phyloP scores from a whole-genome alignment of 1,140 invertebrate genomes.

The Dendroctonus ponderosae region DNA sequence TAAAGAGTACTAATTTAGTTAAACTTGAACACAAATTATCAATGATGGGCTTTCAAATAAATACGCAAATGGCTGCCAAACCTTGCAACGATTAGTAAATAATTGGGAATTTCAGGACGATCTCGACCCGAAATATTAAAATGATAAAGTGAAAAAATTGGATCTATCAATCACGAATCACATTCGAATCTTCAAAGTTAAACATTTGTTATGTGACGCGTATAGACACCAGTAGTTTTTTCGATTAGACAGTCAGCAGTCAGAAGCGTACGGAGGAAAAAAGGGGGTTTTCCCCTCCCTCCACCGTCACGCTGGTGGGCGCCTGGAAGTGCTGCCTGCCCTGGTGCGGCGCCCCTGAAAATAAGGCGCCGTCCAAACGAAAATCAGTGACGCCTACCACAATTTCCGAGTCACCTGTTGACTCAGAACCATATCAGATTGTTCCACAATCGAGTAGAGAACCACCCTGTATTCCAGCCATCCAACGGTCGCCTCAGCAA shows the following conservation, averaged over 20 bases:
- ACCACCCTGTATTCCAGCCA: slow-evolving; percentile 8
- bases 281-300: slow-evolving; percentile 26
- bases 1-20: too few species aligned
- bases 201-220: too few species aligned
- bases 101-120: too few species aligned
- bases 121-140: too few species aligned
- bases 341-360: slow-evolving; percentile 50
- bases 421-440: slow-evolving; percentile 15
- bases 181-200: too few species aligned
- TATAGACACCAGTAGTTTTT: too few species aligned
- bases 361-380: slow-evolving; percentile 45
- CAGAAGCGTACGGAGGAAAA: background rate
- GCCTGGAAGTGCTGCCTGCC: slow-evolving; percentile 52
- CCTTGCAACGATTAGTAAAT: too few species aligned
- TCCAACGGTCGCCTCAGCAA: slow-evolving; percentile 43
- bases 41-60: too few species aligned
- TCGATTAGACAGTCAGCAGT: background rate
- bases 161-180: too few species aligned
- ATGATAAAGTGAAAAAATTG: too few species aligned
- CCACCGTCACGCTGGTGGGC: slow-evolving; percentile 49
- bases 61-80: too few species aligned
- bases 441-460: background rate
- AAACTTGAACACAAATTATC: too few species aligned
- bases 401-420: slow-evolving; percentile 4
- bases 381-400: slow-evolving; percentile 30